A percentile compares a stretch with the other conserved stretches of the same genome.
phyloP scores from a whole-genome alignment of 2,797 vertebrate genomes.

The Echeneis naucrates region DNA sequence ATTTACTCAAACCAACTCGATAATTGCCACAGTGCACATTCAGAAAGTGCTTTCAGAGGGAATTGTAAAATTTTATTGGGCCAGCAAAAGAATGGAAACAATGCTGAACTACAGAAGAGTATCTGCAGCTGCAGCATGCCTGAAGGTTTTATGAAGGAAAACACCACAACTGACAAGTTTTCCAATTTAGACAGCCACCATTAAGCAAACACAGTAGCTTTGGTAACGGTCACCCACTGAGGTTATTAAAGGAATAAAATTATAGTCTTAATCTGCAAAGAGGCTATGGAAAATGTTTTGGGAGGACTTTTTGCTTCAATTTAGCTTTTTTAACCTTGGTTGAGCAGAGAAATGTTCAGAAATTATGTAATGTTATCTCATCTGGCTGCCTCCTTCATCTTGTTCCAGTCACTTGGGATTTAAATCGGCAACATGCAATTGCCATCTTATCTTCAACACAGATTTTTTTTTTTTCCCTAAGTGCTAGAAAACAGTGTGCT shows the following conservation, averaged over 20 bases:
- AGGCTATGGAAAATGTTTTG: conserved; percentile 23
- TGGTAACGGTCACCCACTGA: conserved; percentile 39
- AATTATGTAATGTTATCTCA: background rate
- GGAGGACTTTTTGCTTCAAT: background rate
- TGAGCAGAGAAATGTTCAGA: conserved; percentile 1
- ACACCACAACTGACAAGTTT: conserved; percentile 51
- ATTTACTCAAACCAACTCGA: conserved; percentile 29
- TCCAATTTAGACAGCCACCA: conserved; percentile 41
- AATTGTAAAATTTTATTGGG: conserved; percentile 55
- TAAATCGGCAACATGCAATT: background rate
- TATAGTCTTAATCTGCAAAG: conserved; percentile 14
- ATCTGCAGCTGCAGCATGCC: conserved; percentile 35
- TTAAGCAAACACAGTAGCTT: conserved; percentile 55
- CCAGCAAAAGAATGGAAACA: conserved; percentile 62
- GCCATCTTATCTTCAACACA: background rate
- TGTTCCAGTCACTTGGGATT: conserved; percentile 2
- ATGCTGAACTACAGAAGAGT: conserved; percentile 57
- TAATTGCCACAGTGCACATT: conserved; percentile 47
- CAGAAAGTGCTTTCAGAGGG: conserved; percentile 44
- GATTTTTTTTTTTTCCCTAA: background rate
- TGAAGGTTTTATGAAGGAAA: conserved; percentile 63
- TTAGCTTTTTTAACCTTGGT: background rate
- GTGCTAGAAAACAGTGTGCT: background rate
- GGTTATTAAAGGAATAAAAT: conserved; percentile 23
- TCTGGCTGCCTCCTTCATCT: background rate